Evolutionary conservation across 2,797 vertebrate genomes (phyloP), one percentile per base, ranked within the genome.

Genomic region (Eidolon dupreanum): DNA sequence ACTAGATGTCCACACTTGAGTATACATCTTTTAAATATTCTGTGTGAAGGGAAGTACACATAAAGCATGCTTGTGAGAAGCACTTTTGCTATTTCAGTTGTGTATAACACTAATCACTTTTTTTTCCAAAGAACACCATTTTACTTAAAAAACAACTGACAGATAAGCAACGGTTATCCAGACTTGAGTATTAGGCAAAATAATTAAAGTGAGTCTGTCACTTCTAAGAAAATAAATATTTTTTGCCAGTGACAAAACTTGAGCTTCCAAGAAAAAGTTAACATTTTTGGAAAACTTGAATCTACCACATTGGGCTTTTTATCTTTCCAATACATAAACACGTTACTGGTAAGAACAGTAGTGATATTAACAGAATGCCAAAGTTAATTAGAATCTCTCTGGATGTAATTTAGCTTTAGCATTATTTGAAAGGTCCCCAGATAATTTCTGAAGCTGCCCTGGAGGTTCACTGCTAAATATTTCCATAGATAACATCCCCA

Each of bases 361-460:
- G 11, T 36, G 36, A 89, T 77, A 28, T 8, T 61, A 92, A 28
- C 10, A 6, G 16, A 86, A 89, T 49, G 28, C 8, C 77, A 81
- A 46, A 2, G 2, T 74, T 95, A 88, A 88, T 74, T 22, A 86
- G 71, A 93, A 15, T 63, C 46, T 78, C 84, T 90, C 57, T 41
- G 33, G 36, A 75, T 63, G 57, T 11, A 82, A 55, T 41, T 59
- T 73, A 88, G 13, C 20, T 83, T 28, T 20, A 4, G 0, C 20
- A 66, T 41, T 94, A 93, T 28, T 93, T 96, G 74, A 93, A 90
- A 82, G 36, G 53, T 59, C 66, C 43, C 81, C 49, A 81, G 65
- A 31, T 61, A 46, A 85, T 15, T 36, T 73, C 10, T 83, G 22
- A 78, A 83, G 36, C 31, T 55, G 13, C 12, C 22, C 84, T 77